phyloP scores from a whole-genome alignment of 2,888 invertebrate species.

The Odontocerum albicorne region DNA sequence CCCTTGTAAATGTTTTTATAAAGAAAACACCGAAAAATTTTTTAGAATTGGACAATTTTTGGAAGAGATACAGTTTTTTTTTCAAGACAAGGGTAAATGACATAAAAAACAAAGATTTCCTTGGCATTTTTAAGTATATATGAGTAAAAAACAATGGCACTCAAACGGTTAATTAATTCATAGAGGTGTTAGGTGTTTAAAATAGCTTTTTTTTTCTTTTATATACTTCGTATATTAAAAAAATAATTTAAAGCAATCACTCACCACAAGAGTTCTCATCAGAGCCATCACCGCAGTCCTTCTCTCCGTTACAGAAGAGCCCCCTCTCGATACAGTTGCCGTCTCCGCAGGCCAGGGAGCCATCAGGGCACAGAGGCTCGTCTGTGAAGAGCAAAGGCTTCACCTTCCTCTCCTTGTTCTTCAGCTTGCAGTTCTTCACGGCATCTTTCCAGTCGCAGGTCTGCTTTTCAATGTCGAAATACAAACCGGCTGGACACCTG shows the following conservation, averaged over 20 bases:
- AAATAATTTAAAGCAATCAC: conserved; percentile 43
- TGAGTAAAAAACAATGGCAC: too few relatives aligned
- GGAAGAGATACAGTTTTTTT: too few relatives aligned
- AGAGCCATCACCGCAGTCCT: conserved; percentile 85
- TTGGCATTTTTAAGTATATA: too few relatives aligned
- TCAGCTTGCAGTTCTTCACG: conserved; percentile 90
- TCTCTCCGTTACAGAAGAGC: conserved; percentile 91
- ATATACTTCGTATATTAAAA: too few relatives aligned
- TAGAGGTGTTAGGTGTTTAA: too few relatives aligned
- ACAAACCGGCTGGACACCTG: conserved; percentile 89
- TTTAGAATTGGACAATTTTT: too few relatives aligned
- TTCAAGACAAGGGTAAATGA: too few relatives aligned
- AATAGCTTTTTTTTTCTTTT: too few relatives aligned
- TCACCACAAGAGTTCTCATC: conserved; percentile 91
- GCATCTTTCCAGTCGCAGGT: conserved; percentile 94
- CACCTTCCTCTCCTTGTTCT: conserved; percentile 85
- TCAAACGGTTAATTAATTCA: too few relatives aligned
- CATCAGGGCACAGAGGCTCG: conserved; percentile 87
- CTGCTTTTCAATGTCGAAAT: conserved; percentile 92
- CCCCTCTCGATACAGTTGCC: conserved; percentile 84
- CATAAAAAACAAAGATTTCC: too few relatives aligned
- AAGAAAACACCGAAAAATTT: too few relatives aligned
- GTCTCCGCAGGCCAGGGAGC: conserved; percentile 86
- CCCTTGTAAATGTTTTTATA: too few relatives aligned
- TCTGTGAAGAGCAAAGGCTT: conserved; percentile 87